phyloP scores from a whole-genome alignment of 1,140 invertebrate species.

The Catajapyx aquilonaris region DNA sequence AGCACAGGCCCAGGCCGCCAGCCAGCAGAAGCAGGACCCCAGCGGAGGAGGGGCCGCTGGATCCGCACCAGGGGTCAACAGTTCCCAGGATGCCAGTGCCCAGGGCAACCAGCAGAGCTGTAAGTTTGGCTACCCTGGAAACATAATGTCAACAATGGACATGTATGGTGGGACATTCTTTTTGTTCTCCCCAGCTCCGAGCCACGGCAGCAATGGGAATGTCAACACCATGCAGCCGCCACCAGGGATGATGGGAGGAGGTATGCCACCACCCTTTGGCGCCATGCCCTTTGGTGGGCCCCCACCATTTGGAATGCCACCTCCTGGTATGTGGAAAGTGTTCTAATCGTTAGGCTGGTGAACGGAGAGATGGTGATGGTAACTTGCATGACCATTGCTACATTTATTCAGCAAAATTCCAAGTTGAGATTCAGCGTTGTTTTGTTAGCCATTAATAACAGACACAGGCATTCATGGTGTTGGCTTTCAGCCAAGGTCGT shows the following conservation, averaged over 20 bases:
- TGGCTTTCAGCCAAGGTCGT: not conserved
- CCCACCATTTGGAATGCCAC: slow-evolving; percentile 43
- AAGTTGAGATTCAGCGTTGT: not conserved
- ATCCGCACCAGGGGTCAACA: slow-evolving; percentile 2
- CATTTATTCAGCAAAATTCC: not conserved
- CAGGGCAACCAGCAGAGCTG: not conserved
- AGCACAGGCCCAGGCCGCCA: slow-evolving; percentile 12
- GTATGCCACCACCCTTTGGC: slow-evolving; percentile 32
- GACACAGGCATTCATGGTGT: not conserved
- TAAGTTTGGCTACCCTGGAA: not conserved
- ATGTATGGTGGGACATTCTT: not conserved
- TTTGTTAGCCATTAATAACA: slow-evolving; percentile 1
- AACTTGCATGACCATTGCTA: not conserved
- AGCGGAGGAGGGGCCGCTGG: not conserved
- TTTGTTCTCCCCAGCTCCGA: not conserved
- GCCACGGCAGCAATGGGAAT: slow-evolving; percentile 8
- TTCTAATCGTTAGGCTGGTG: too few species aligned
- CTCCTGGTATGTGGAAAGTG: slow-evolving; percentile 31
- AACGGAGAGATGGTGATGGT: not conserved
- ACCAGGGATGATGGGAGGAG: slow-evolving; percentile 20
- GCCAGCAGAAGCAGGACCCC: slow-evolving; percentile 1
- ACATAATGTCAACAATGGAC: not conserved
- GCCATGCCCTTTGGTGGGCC: slow-evolving; percentile 31
- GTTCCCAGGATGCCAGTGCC: not conserved
- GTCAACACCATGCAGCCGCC: slow-evolving; percentile 26